Base-by-base conservation (phyloP, 1,140 invertebrate species). In the Eueides isabella region DNA sequence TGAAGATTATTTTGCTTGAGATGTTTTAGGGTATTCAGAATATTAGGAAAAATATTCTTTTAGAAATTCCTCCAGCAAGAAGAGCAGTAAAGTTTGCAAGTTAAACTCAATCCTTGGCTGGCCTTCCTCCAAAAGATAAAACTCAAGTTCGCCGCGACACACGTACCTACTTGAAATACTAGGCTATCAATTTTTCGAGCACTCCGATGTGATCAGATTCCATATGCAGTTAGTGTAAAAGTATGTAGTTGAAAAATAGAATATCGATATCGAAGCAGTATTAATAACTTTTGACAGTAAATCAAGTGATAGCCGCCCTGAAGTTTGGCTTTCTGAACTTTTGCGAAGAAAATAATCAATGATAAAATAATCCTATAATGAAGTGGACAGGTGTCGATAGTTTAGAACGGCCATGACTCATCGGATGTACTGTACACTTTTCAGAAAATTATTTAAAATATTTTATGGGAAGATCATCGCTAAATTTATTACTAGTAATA, bases 81-180 rank as follows among this genome's bases (percentile, higher is more conserved):
- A 23, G 48, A 61, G 48, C 48, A 68, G 67, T 68, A 61, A 61
- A 68, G 67, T 68, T 68, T 61, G 44, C n/a, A 68, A 68, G 48
- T 29, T 35, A 61, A 70, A 29, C 68, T 70, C 44, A 68, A 68
- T 68, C 67, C 48, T 68, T 44, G 30, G 23, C 61, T 70, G 68
- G 68, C 68, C 33, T n/a, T 26, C 33, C 30, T 70, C 68, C 68
- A 70, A 63, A 14, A 41, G 68, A 70, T 70, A 70, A 70, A 70
- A 61, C 33, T 70, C 68, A 62, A 63, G 31, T 62, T 70, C 68
- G 68, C 26, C 55, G 61, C 68, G 68, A 70, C 61, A 41, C 68
- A 62, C 68, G 61, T 70, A 70, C 33, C 38, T 63, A 70, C 55
- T 70, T 70, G 48, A 70, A 63, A 70, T 70, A 70, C 61, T 41